Percentiles rank a stretch among this genome's conserved stretches.
These are phyloP conservation scores for Heliconius ismenius DNA, from an alignment of 2,888 invertebrate genomes.

Conservation along the genomic window DNA sequence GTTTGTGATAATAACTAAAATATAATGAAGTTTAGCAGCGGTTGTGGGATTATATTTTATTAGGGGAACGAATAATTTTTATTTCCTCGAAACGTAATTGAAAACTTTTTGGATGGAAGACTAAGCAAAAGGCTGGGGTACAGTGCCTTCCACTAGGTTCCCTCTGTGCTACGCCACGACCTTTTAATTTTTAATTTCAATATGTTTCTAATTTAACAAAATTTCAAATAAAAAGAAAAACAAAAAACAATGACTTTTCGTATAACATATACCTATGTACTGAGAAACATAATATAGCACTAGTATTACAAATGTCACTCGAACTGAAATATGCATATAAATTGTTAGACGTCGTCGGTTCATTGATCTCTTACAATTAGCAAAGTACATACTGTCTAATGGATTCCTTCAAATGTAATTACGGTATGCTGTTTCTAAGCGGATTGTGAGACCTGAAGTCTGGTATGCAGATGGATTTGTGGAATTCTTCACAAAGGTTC, in stretches of 20 bases:
- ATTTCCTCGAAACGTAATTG: too few species aligned
- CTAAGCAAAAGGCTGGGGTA: too few species aligned
- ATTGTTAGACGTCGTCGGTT: slow-evolving; percentile 28
- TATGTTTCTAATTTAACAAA: too few species aligned
- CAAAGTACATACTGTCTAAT: slow-evolving; percentile 43
- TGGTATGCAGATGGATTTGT: slow-evolving; percentile 3
- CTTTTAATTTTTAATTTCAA: too few species aligned
- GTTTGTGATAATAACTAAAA: neutral
- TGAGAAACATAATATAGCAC: too few species aligned
- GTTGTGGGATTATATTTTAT: neutral
- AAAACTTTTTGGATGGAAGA: too few species aligned
- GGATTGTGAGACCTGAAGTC: slow-evolving; percentile 4
- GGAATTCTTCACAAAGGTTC: neutral
- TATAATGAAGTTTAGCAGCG: neutral
- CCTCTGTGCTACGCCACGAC: too few species aligned
- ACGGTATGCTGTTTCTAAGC: slow-evolving; percentile 30
- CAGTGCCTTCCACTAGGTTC: too few species aligned
- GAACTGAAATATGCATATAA: slow-evolving; percentile 30
- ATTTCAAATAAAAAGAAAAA: too few species aligned
- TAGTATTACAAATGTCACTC: slow-evolving; percentile 1
- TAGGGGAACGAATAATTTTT: too few species aligned
- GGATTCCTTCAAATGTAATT: slow-evolving; percentile 45
- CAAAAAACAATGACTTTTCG: neutral
- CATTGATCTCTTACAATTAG: slow-evolving; percentile 44
- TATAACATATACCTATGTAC: neutral